Base-by-base conservation (phyloP, 1,140 invertebrate genomes). In the Drosophila micromelanica region DNA sequence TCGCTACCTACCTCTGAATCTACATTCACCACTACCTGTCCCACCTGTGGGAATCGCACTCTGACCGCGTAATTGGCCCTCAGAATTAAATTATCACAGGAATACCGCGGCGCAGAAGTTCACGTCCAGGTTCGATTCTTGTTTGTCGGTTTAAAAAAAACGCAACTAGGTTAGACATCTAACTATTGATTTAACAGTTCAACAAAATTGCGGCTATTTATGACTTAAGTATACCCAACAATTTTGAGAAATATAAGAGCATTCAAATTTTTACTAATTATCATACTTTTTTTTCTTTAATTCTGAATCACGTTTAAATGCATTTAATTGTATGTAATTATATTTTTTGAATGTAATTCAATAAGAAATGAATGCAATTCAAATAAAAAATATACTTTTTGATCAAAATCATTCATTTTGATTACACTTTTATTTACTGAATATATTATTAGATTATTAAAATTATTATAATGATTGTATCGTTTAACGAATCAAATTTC, bases 151-250 rank as follows among this genome's bases (percentile, higher is more conserved):
- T 76, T 60, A 68, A 61, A 78, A 87, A 86, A 81, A 62, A 64
- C 23, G 56, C 74, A 64, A 67, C 46, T 56, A 69, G 55, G 51
- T 35, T 69, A 64, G 30, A 87, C 78, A 78, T 52, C 48, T 54
- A 60, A 27, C 55, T 55, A 73, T 73, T 68, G 56, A 54, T 75
- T 68, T 69, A 78, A 69, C 70, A 87, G 69, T 49, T 78, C 64
- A 60, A 59, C 35, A 30, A 45, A 15, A 61, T 45, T 30, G 7
- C 15, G 3, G 3, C 3, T n/a, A 40, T 40, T 40, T 40, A 13
- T 40, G 38, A n/a, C 5, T 6, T 1, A n/a, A n/a, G 38, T 40
- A 13, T 35, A 8, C 30, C 13, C 2, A 35, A 49, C n/a, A 8
- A 30, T 13, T 49, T 27, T 27, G 27, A 5, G 27, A 5, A 12